Evolutionary conservation across 35 echinoderm and acorn worm species (phyloP), one percentile per base, ranked within the genome.

Genomic region (Nesometra sesokonis): DNA sequence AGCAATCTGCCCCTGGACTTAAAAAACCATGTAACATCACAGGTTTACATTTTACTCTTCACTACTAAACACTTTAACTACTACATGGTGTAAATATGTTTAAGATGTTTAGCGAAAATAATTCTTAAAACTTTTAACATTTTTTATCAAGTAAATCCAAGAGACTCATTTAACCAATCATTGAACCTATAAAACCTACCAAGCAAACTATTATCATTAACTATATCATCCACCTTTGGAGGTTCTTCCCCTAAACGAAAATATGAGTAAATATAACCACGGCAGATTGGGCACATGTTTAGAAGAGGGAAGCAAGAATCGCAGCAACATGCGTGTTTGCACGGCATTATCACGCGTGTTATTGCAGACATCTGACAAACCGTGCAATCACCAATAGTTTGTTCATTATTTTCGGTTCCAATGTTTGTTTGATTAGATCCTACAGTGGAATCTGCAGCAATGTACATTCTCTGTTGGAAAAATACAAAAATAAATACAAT

Each of bases 361-460:
- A 94, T 94, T 32, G 85, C 35, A 40, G 80, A 80, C 78, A 85
- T 94, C 78, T 94, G 93, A 32, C 93, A 94, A 0, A 94, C 93
- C 0, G 89, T 88, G 47, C 93, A 94, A 77, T 91, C 90, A 78
- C 84, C 81, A 0, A 47, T 47, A 0, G 33, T 82, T 78, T 89
- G 77, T 27, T 76, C 47, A 5, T 13, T 84, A 19, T 39, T 77
- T 31, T 88, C 29, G 31, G 29, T 34, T 35, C 0, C 31, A 23
- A 11, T 57, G 32, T 34, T 35, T 32, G 5, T 78, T 77, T 76
- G 13, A 35, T 35, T 35, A 78, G 15, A 78, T 32, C 33, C 4
- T 32, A 32, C 2, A 11, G 19, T 67, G 0, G 52, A 33, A 79
- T 91, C 89, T 37, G 89, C 46, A 80, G 89, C 77, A 77, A 91